Base-by-base conservation (phyloP, 2,113 vertebrate species). In the Axis porcinus region DNA sequence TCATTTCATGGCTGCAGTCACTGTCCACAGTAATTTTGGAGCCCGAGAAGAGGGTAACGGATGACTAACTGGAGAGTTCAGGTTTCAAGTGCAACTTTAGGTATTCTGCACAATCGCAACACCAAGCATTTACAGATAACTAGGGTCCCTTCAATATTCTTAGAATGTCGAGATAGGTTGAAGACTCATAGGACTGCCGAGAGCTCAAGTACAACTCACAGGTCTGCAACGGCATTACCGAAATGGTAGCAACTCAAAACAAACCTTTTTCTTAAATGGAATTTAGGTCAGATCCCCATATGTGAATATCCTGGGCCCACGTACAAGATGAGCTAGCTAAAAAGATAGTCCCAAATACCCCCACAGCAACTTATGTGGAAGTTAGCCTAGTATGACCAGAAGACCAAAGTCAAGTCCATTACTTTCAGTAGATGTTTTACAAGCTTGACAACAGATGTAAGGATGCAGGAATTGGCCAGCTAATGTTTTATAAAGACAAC, bases 261-360 rank as follows among this genome's bases (percentile, higher is more conserved):
- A 36, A 92, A 95, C n/a, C 33, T 43, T 92, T 81, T 23, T 58
- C n/a, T 54, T 93, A 91, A 92, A 67, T 86, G 55, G 74, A 96
- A 96, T n/a, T 81, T 43, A 60, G n/a, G 43, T 93, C 60, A 88
- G 16, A 84, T 55, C 70, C 57, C 43, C 13, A 60, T 25, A 64
- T 52, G 21, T 43, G 70, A 89, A 83, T n/a, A 93, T 82, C 43
- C 19, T 88, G 25, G 36, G 45, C 19, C 47, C 85, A 70, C 19
- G 52, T 28, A 81, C 55, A 88, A 96, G 15, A 92, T 14, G 2
- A 33, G 28, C 5, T 62, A 50, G 23, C 16, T 97, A 87, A 87
- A 89, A 83, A 97, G 36, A 13, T 0, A 30, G 58, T 16, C 23
- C 62, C 27, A 13, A n/a, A 87, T 86, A 60, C n/a, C 25, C 86